A percentile compares a stretch with the other conserved stretches of the same genome.
phyloP scores from a whole-genome alignment of 2,888 invertebrate species.

The Drosophila nigritarsus region DNA sequence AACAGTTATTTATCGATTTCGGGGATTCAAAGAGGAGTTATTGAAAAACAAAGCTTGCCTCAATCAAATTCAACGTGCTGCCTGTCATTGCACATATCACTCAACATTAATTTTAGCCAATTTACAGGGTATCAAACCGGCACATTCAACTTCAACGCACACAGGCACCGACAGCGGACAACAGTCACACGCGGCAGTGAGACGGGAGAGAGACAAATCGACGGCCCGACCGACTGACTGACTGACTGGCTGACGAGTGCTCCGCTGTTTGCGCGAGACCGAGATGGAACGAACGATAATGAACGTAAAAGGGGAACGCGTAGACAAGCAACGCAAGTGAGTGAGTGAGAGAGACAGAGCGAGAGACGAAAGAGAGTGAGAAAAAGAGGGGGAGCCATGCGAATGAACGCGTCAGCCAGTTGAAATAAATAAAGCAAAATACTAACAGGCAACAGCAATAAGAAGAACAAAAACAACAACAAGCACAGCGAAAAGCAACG shows the following conservation, averaged over 20 bases:
- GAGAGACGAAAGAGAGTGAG: not conserved
- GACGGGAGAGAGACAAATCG: slow-evolving; percentile 32
- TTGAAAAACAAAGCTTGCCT: not conserved
- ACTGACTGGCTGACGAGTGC: slow-evolving; percentile 51
- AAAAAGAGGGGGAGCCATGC: slow-evolving; percentile 27
- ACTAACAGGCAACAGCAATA: slow-evolving; percentile 31
- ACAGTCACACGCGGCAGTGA: slow-evolving; percentile 38
- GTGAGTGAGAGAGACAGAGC: not conserved
- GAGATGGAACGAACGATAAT: slow-evolving; percentile 32
- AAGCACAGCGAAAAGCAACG: slow-evolving; percentile 38
- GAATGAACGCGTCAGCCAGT: slow-evolving; percentile 67
- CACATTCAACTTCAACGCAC: slow-evolving; percentile 77
- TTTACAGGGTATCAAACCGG: slow-evolving; percentile 54
- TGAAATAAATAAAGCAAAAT: slow-evolving; percentile 72
- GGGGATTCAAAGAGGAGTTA: not conserved
- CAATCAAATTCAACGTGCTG: not conserved
- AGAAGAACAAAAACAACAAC: slow-evolving; percentile 12
- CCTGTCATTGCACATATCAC: not conserved
- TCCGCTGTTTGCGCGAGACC: slow-evolving; percentile 28
- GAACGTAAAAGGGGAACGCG: slow-evolving; percentile 34
- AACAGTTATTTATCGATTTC: not conserved
- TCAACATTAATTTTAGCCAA: not conserved
- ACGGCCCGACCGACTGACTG: slow-evolving; percentile 30
- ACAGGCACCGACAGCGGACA: slow-evolving; percentile 47
- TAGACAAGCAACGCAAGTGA: slow-evolving; percentile 20